Evolutionary conservation across 2,888 invertebrate species (phyloP).

Genomic region (Encarsia formosa): DNA sequence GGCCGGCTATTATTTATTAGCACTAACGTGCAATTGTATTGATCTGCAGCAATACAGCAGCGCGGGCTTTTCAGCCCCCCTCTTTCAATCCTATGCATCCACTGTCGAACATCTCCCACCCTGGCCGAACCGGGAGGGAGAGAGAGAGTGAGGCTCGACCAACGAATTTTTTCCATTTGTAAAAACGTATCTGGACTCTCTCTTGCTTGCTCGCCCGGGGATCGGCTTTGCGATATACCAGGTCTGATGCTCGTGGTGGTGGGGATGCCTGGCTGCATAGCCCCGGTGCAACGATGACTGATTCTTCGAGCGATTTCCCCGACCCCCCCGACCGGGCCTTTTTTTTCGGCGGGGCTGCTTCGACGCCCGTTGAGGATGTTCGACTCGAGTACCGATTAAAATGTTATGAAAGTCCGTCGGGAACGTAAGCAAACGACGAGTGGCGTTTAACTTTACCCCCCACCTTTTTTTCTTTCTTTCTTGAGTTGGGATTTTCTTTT

Average conservation of each 20-base stretch:
- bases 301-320: conserved; percentile 29
- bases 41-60: conserved; percentile 51
- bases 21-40: conserved; percentile 53
- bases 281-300: conserved; percentile 37
- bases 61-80: conserved; percentile 30
- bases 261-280: conserved; percentile 1
- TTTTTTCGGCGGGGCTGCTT: not conserved
- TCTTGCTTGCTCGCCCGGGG: conserved; percentile 36
- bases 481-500: too few relatives aligned
- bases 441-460: too few relatives aligned
- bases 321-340: not conserved
- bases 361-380: not conserved
- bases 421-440: too few relatives aligned
- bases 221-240: conserved; percentile 48
- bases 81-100: conserved; percentile 22
- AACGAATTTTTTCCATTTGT: conserved; percentile 49
- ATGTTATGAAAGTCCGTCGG: too few relatives aligned
- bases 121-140: not conserved
- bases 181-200: conserved; percentile 50
- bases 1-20: conserved; percentile 53
- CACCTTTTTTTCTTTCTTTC: too few relatives aligned
- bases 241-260: too few relatives aligned
- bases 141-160: conserved; percentile 39
- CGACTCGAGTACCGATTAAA: too few relatives aligned
- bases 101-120: conserved; percentile 5